phyloP scores from a whole-genome alignment of 1,140 invertebrate species.

The Agraylea sexmaculata region DNA sequence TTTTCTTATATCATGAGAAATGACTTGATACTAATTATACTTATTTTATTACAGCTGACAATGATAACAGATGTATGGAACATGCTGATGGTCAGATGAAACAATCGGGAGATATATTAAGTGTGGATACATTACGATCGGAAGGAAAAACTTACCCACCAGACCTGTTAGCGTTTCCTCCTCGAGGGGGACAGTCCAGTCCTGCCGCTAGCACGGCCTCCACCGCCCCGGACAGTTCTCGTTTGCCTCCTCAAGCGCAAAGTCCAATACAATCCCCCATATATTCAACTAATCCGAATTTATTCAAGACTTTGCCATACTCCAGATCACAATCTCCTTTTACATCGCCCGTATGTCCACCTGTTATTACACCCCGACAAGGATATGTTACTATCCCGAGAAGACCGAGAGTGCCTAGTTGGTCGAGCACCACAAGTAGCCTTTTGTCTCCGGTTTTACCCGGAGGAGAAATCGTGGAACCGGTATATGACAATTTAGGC shows the following conservation, averaged over 20 bases:
- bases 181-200: constrained; percentile 49
- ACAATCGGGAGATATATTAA: constrained; percentile 36
- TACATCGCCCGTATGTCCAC: constrained; percentile 40
- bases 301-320: constrained; percentile 57
- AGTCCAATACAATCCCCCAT: constrained; percentile 43
- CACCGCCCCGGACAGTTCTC: constrained; percentile 57
- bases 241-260: constrained; percentile 37
- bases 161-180: constrained; percentile 67
- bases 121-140: constrained; percentile 35
- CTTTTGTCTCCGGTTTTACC: constrained; percentile 41
- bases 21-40: constrained; percentile 9
- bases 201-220: constrained; percentile 62
- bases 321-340: constrained; percentile 63
- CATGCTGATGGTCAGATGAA: constrained; percentile 35
- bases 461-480: constrained; percentile 49
- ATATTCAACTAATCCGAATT: constrained; percentile 40
- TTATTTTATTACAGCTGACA: constrained; percentile 46
- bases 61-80: constrained; percentile 49
- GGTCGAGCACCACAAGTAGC: constrained; percentile 52
- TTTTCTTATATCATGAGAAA: constrained; percentile 23
- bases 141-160: constrained; percentile 52
- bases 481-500: constrained; percentile 75
- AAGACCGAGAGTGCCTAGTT: constrained; percentile 66
- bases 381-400: constrained; percentile 77
- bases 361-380: constrained; percentile 52